phyloP scores from a whole-genome alignment of 2,888 invertebrate species.

The Agonum fuliginosum region DNA sequence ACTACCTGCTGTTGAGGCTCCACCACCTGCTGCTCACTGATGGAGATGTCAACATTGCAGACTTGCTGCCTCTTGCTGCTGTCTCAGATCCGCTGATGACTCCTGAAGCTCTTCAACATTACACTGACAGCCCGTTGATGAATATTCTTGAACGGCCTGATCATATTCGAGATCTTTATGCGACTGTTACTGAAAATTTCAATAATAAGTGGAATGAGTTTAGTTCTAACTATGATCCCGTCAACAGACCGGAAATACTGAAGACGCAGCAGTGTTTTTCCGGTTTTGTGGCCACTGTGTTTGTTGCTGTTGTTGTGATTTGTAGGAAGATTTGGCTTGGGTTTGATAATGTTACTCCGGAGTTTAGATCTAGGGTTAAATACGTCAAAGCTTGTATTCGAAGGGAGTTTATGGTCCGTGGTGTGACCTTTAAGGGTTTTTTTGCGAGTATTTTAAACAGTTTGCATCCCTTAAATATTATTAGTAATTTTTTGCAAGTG shows the following conservation, averaged over 20 bases:
- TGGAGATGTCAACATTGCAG: constrained; percentile 83
- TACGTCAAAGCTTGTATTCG: constrained; percentile 71
- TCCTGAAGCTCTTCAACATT: background rate
- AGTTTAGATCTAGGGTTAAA: constrained; percentile 72
- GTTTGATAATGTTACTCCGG: constrained; percentile 69
- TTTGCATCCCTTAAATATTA: constrained; percentile 72
- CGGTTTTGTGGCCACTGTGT: constrained; percentile 77
- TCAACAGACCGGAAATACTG: constrained; percentile 81
- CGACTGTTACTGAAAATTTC: constrained; percentile 80
- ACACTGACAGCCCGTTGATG: constrained; percentile 72
- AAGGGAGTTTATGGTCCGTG: constrained; percentile 68
- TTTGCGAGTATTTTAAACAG: constrained; percentile 70
- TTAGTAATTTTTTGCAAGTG: constrained; percentile 68
- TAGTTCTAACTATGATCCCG: constrained; percentile 84
- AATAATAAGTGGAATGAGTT: constrained; percentile 89
- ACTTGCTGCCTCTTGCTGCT: constrained; percentile 76
- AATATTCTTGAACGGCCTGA: constrained; percentile 78
- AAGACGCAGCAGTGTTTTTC: constrained; percentile 78
- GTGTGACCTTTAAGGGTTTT: constrained; percentile 66
- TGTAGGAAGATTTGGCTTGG: constrained; percentile 74
- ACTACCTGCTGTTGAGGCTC: constrained; percentile 82
- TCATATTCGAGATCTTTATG: constrained; percentile 80
- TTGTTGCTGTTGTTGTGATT: constrained; percentile 81
- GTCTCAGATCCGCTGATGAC: constrained; percentile 1
- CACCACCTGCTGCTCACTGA: constrained; percentile 86